phyloP scores from a whole-genome alignment of 1,140 invertebrate genomes.

The Bombus sylvicola region DNA sequence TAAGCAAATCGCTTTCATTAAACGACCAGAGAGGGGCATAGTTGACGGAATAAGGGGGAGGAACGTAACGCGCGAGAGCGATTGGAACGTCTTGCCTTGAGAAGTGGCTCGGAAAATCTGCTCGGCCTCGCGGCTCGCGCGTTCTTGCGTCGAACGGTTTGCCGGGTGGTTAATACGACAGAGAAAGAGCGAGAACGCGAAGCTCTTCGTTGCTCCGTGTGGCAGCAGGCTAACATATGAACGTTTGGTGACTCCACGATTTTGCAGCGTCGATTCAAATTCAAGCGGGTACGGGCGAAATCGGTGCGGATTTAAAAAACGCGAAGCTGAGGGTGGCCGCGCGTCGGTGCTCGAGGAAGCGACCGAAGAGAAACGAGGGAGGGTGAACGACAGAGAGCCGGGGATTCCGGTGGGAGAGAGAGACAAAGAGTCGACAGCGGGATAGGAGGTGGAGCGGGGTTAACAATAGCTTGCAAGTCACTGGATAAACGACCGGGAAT shows the following conservation, averaged over 20 bases:
- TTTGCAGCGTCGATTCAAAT: slow-evolving; percentile 80
- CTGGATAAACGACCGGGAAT: slow-evolving; percentile 82
- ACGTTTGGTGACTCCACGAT: slow-evolving; percentile 80
- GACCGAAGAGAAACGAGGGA: slow-evolving; percentile 59
- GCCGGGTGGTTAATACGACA: neutral
- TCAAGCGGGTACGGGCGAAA: slow-evolving; percentile 72
- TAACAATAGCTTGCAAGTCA: slow-evolving; percentile 83
- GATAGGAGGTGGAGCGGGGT: slow-evolving; percentile 57
- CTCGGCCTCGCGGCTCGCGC: slow-evolving; percentile 44
- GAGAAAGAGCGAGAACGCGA: slow-evolving; percentile 28
- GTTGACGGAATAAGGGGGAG: neutral
- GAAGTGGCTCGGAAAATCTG: slow-evolving; percentile 62
- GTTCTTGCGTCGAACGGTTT: slow-evolving; percentile 53
- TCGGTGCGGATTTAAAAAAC: slow-evolving; percentile 71
- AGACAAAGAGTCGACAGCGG: slow-evolving; percentile 39
- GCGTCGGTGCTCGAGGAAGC: slow-evolving; percentile 26
- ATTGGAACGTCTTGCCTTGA: slow-evolving; percentile 56
- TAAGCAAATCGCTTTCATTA: neutral
- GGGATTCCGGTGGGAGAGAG: neutral
- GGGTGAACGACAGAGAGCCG: slow-evolving; percentile 3
- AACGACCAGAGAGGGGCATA: neutral
- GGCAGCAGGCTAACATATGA: slow-evolving; percentile 81
- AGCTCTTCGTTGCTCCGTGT: slow-evolving; percentile 25
- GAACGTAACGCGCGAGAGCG: neutral
- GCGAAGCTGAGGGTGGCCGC: slow-evolving; percentile 6